Conservation (phyloP, 2,113 vertebrate species). For the Silurus asotus region DNA sequence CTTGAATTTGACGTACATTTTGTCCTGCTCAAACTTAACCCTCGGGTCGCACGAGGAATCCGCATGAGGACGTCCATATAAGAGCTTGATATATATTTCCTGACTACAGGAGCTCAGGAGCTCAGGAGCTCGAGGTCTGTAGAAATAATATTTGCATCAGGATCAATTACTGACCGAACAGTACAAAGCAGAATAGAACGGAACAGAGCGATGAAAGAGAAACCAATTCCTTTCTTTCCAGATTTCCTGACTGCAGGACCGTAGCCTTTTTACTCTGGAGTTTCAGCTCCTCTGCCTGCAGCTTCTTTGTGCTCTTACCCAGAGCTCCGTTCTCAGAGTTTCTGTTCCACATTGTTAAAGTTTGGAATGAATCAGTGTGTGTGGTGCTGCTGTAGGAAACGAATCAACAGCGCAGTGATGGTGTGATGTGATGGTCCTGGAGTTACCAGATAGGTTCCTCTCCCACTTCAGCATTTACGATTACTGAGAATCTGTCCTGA, state of each 20-base stretch:
- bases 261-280: neutral
- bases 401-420: neutral
- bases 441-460: neutral
- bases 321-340: neutral
- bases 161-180: constrained; percentile 36
- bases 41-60: constrained; percentile 35
- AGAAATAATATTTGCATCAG: constrained; percentile 26
- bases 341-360: neutral
- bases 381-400: neutral
- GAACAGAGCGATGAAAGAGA: constrained; percentile 41
- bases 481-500: neutral
- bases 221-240: neutral
- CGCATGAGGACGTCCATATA: constrained; percentile 21
- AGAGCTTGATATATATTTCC: constrained; percentile 49
- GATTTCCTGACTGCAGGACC: neutral
- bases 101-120: constrained; percentile 41
- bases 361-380: neutral
- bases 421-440: neutral
- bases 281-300: constrained; percentile 4
- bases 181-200: no score
- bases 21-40: constrained; percentile 23
- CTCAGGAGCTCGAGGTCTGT: neutral
- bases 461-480: neutral
- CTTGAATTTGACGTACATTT: constrained; percentile 43
- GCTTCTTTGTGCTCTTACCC: neutral